These are phyloP conservation scores for Drosophila basisetae DNA, from an alignment of 2,888 invertebrate genomes.

Conservation along the genomic window DNA sequence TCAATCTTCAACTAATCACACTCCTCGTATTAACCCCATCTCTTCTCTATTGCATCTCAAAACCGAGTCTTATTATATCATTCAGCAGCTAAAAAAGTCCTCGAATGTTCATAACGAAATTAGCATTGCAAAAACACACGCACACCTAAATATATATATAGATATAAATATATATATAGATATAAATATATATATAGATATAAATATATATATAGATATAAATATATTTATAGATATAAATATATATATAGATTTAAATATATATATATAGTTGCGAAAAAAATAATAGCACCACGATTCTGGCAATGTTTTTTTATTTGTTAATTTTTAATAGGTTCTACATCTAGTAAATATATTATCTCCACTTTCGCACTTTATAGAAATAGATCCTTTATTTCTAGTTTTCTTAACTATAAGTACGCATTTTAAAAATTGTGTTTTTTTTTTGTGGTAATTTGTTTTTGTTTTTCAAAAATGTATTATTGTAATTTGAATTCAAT, in stretches of 20 bases:
- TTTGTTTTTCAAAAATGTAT: neutral
- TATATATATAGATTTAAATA: neutral
- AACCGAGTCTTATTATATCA: constrained; percentile 1
- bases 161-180: neutral
- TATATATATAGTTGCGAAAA: neutral
- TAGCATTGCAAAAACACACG: neutral
- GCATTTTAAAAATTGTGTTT: neutral
- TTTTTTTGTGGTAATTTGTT: neutral
- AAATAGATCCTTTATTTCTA: neutral
- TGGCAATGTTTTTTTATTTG: neutral
- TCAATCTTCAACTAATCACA: constrained; percentile 29
- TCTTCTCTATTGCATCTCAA: constrained; percentile 14
- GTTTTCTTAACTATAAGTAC: neutral
- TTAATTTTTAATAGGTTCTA: neutral
- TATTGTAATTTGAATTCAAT: neutral
- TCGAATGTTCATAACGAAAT: neutral
- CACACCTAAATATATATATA: constrained; percentile 1
- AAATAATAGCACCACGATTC: neutral
- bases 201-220: neutral
- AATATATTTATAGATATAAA: neutral
- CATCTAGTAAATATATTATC: too few relatives aligned
- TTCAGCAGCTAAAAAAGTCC: constrained; percentile 23
- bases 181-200: neutral
- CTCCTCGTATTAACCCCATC: constrained; percentile 21
- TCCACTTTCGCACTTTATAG: too few relatives aligned